Evolutionary conservation across 2,888 invertebrate genomes (phyloP).

Genomic region (Sinotaia quadrata): DNA sequence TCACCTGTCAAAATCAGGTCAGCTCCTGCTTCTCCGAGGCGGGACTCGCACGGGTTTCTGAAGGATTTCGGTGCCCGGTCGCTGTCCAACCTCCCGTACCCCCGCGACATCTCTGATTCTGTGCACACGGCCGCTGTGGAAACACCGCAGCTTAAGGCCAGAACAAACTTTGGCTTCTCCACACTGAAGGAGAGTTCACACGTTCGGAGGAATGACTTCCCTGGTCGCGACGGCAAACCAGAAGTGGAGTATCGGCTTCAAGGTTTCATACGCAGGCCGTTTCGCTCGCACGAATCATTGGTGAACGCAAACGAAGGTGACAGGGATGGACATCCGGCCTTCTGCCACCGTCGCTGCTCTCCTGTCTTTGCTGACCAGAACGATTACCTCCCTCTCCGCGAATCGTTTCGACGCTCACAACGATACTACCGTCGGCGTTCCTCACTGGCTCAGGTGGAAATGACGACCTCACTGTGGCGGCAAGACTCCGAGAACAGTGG

Average conservation of each 20-base stretch:
- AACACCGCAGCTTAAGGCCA: conserved; percentile 53
- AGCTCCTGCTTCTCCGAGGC: conserved; percentile 56
- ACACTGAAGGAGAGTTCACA: conserved; percentile 60
- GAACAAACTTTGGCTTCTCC: conserved; percentile 58
- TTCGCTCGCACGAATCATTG: conserved; percentile 26
- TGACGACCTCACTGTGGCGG: conserved; percentile 24
- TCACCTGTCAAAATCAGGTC: conserved; percentile 40
- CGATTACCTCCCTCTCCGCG: conserved; percentile 39
- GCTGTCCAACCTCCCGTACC: conserved; percentile 30
- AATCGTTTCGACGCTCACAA: conserved; percentile 44
- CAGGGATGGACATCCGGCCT: background rate
- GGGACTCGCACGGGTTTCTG: conserved; percentile 45
- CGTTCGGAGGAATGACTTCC: conserved; percentile 60
- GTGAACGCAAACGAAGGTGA: conserved; percentile 9
- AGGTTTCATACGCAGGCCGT: conserved; percentile 19
- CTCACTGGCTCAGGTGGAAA: conserved; percentile 46
- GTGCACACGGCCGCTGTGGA: conserved; percentile 57
- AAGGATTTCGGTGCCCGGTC: conserved; percentile 35
- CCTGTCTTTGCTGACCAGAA: conserved; percentile 35
- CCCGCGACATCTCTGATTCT: conserved; percentile 52
- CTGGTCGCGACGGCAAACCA: conserved; percentile 48
- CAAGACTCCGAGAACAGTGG: background rate
- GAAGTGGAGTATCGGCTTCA: background rate
- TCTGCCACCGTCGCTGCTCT: conserved; percentile 23
- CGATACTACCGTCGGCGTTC: conserved; percentile 58